Conservation (phyloP, 1,140 invertebrate species). For the Babylonia areolata region DNA sequence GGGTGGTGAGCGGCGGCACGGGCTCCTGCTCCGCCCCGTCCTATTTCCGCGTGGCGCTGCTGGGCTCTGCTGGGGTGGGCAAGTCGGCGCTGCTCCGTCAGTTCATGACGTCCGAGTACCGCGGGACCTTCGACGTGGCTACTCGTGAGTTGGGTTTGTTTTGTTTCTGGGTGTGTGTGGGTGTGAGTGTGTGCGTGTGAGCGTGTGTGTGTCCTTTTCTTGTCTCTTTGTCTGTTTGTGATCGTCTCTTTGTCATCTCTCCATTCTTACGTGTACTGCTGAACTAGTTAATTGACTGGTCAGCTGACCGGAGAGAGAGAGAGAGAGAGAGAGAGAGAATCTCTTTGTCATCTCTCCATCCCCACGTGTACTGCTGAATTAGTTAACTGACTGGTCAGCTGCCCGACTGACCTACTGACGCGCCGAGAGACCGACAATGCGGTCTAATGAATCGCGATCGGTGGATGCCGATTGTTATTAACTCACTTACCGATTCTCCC, state of each 20-base stretch:
- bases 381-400: neutral
- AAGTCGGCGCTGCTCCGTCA: conserved; percentile 91
- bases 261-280: neutral
- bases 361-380: neutral
- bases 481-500: neutral
- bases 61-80: conserved; percentile 89
- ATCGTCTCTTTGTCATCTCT: neutral
- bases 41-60: conserved; percentile 85
- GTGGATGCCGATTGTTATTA: too few species aligned
- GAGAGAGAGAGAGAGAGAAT: conserved; percentile 17
- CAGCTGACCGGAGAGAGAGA: neutral
- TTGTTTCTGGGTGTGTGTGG: too few species aligned
- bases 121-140: conserved; percentile 91
- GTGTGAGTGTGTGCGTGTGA: too few species aligned
- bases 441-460: too few species aligned
- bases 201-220: neutral
- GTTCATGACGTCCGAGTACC: conserved; percentile 95
- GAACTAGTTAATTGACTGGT: neutral
- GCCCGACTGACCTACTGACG: too few species aligned
- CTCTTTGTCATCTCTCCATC: neutral
- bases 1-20: conserved; percentile 16
- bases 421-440: too few species aligned
- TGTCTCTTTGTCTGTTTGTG: neutral
- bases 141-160: conserved; percentile 49
- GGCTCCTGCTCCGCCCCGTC: conserved; percentile 35